Base-by-base conservation (phyloP, 1,140 invertebrate species). In the Akabosia matsudoensis region DNA sequence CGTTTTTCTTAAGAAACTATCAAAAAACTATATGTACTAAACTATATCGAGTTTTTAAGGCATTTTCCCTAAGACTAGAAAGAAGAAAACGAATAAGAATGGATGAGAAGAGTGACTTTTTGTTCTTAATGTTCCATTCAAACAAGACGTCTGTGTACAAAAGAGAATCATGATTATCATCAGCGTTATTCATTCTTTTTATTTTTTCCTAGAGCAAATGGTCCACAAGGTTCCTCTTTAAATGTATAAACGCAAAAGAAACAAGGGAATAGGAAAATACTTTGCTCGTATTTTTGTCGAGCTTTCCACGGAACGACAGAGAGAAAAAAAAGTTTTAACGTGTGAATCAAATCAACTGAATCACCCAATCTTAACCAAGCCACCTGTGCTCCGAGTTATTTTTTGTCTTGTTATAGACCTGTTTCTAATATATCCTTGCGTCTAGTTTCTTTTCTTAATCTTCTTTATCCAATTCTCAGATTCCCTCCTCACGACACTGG, bases 331-430 rank as follows among this genome's bases (percentile, higher is more conserved):
- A 67, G 61, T 67, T 67, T 67, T 31, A 67, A 67, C 30, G 61
- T 67, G 61, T 67, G 61, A 67, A 67, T 67, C 61, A 31, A 67
- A 67, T 67, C 61, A 67, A 67, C 7, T 67, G 61, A 67, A 67
- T 30, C 61, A 67, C 61, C 61, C 61, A 67, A 67, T 67, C 24
- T 67, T 67, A 67, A 67, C 61, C 28, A 31, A 67, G 61, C 24
- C 61, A 67, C 61, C 61, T 67, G 61, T 67, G 61, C 28, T 67
- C 54, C 61, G 24, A 30, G 14, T 31, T 7, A 1, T n/a, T 30
- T 7, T 67, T 30, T 67, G 3, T 67, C 22, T 67, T 10, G 37
- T 7, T 45, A 45, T 45, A 45, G 7, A 45, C 18, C 37, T 45
- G 37, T 45, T 61, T n/a, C 7, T 61, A 16, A 13, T 61, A 7